Conservation (phyloP, 2,888 invertebrate genomes). For the Lasioglossum malachurum region DNA sequence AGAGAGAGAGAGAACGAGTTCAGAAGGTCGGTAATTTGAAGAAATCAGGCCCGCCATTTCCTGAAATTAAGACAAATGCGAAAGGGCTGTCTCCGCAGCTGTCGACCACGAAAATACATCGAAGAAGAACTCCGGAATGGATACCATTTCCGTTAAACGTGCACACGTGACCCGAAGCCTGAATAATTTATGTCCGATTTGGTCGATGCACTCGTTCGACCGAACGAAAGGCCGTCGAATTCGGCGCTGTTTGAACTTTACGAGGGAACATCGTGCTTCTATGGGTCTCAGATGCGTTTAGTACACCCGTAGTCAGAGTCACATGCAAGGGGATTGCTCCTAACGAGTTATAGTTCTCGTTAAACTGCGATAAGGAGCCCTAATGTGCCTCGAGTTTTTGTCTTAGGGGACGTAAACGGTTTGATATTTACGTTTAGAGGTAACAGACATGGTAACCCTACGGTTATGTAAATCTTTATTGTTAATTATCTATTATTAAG, state of each 20-base stretch:
- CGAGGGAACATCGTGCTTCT: not conserved
- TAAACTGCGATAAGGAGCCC: not conserved
- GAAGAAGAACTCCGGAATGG: slow-evolving; percentile 55
- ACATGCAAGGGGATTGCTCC: not conserved
- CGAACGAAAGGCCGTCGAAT: not conserved
- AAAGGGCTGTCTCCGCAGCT: slow-evolving; percentile 64
- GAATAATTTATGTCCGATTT: slow-evolving; percentile 66
- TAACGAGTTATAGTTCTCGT: not conserved
- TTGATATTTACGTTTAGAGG: not conserved
- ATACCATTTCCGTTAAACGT: slow-evolving; percentile 64
- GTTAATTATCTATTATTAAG: not conserved
- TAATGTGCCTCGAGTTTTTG: not conserved
- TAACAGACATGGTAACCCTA: not conserved
- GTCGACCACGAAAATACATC: slow-evolving; percentile 58
- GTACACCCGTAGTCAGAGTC: not conserved
- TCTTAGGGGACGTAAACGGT: not conserved
- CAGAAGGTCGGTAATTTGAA: slow-evolving; percentile 46
- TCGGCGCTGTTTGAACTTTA: slow-evolving; percentile 6
- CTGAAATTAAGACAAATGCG: slow-evolving; percentile 69
- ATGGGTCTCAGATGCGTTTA: not conserved
- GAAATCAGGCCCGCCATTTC: slow-evolving; percentile 56
- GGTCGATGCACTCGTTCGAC: slow-evolving; percentile 51
- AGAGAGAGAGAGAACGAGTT: not conserved
- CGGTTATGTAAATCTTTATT: not conserved
- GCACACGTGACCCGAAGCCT: slow-evolving; percentile 54